These are phyloP conservation scores for Lineus longissimus DNA, from an alignment of 1,140 invertebrate genomes.

Conservation along the genomic window DNA sequence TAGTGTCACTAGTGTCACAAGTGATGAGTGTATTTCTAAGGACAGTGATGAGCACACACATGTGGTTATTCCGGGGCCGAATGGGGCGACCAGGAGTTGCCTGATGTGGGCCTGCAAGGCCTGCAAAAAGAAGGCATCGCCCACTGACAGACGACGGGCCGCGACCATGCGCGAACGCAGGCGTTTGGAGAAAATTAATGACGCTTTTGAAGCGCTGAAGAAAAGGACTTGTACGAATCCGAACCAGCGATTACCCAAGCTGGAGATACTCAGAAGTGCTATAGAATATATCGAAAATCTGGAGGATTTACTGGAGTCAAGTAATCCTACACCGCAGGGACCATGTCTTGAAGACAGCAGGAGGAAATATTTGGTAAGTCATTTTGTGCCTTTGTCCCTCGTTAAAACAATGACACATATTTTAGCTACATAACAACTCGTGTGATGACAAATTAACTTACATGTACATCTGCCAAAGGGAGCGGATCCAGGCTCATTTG, in stretches of 20 bases:
- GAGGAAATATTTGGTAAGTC: too few relatives aligned
- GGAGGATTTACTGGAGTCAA: slow-evolving; percentile 57
- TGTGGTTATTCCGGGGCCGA: too few relatives aligned
- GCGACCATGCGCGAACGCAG: slow-evolving; percentile 85
- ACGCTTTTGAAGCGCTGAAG: slow-evolving; percentile 89
- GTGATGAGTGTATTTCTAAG: too few relatives aligned
- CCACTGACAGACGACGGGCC: slow-evolving; percentile 86
- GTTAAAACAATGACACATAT: too few relatives aligned
- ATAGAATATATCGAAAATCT: slow-evolving; percentile 93
- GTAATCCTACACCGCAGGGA: not conserved
- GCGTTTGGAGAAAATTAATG: slow-evolving; percentile 88
- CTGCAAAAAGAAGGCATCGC: slow-evolving; percentile 82
- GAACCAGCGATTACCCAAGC: slow-evolving; percentile 86
- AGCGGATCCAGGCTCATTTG: too few relatives aligned
- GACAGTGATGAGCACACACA: too few relatives aligned
- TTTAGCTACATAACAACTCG: too few relatives aligned
- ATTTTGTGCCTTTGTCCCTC: too few relatives aligned
- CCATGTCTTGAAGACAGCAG: too few relatives aligned
- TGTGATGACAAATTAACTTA: too few relatives aligned
- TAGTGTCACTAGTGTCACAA: too few relatives aligned
- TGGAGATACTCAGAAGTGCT: slow-evolving; percentile 87
- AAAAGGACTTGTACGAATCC: slow-evolving; percentile 82
- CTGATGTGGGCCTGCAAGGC: slow-evolving; percentile 88
- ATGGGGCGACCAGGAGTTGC: slow-evolving; percentile 57
- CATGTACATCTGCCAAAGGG: too few relatives aligned